Evolutionary conservation across 2,797 vertebrate species (phyloP).

Genomic region (Cichlasoma orientale): DNA sequence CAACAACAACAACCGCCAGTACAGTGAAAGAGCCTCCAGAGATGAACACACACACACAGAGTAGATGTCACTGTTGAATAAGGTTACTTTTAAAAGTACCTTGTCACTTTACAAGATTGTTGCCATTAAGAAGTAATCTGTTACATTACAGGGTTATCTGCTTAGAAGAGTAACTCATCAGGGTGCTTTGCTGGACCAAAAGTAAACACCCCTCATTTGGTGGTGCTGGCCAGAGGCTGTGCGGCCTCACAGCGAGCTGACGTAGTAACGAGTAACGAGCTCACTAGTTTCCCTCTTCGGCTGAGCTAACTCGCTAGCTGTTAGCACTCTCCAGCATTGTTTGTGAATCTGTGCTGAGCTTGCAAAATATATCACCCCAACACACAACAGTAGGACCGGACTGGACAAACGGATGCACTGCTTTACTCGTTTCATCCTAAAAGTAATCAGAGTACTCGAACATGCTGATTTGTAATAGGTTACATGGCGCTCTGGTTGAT

Average conservation of each 20-base stretch:
- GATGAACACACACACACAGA: neutral
- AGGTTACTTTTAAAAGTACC: neutral
- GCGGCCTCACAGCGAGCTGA: neutral
- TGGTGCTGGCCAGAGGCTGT: neutral
- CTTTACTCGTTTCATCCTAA: too few relatives aligned
- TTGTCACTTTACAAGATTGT: neutral
- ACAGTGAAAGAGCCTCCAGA: conserved; percentile 32
- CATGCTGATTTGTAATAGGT: too few relatives aligned
- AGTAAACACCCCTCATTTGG: neutral
- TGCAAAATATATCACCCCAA: too few relatives aligned
- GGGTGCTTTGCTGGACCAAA: neutral
- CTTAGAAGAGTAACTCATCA: neutral
- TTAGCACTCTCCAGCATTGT: neutral
- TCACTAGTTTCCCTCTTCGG: neutral
- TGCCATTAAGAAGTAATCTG: neutral
- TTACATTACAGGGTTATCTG: neutral
- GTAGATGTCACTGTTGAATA: neutral
- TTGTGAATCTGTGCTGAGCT: too few relatives aligned
- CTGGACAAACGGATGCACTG: too few relatives aligned
- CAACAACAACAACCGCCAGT: conserved; percentile 51
- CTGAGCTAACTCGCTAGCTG: neutral
- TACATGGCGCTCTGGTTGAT: too few relatives aligned
- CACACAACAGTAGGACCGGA: too few relatives aligned
- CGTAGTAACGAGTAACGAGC: neutral
- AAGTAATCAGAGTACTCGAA: too few relatives aligned